A percentile compares a stretch with the other conserved stretches of the same genome.
These are phyloP conservation scores for Cyrtonyx montezumae DNA, from an alignment of 2,113 vertebrate genomes.

Conservation along the genomic window DNA sequence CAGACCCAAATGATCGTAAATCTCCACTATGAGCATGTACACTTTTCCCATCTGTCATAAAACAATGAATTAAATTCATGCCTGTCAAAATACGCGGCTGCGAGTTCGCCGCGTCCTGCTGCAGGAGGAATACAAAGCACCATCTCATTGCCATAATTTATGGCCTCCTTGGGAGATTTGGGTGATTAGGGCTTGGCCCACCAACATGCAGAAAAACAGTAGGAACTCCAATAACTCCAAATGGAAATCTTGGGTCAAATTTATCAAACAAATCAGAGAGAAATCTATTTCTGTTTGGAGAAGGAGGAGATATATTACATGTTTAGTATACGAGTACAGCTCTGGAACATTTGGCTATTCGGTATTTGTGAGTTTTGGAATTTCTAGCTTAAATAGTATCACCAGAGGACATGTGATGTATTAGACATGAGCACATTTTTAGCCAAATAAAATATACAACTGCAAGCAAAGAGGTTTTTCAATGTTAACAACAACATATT, in stretches of 20 bases:
- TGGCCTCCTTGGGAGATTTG: slow-evolving; percentile 92
- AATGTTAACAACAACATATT: slow-evolving; percentile 93
- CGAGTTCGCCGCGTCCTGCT: slow-evolving; percentile 87
- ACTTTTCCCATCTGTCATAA: slow-evolving; percentile 98
- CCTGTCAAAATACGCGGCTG: slow-evolving; percentile 94
- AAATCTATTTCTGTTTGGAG: slow-evolving; percentile 98
- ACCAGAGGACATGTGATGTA: slow-evolving; percentile 92
- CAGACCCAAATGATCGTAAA: slow-evolving; percentile 97
- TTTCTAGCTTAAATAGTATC: slow-evolving; percentile 96
- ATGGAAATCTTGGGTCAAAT: slow-evolving; percentile 97
- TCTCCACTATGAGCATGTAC: slow-evolving; percentile 89
- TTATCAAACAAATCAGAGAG: slow-evolving; percentile 95
- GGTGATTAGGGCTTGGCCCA: slow-evolving; percentile 98
- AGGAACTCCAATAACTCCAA: slow-evolving; percentile 94
- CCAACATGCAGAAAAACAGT: slow-evolving; percentile 99
- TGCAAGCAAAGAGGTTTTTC: slow-evolving; percentile 86
- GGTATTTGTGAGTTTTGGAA: slow-evolving; percentile 98
- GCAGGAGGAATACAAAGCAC: slow-evolving; percentile 93
- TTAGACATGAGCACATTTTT: slow-evolving; percentile 83
- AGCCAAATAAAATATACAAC: slow-evolving; percentile 99
- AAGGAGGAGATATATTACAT: slow-evolving; percentile 92
- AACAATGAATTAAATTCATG: slow-evolving; percentile 97
- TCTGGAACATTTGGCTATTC: slow-evolving; percentile 90
- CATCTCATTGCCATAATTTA: slow-evolving; percentile 98
- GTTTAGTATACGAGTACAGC: slow-evolving; percentile 90